Percentiles rank a stretch among this genome's conserved stretches.
These are phyloP conservation scores for Cygnus olor DNA, from an alignment of 2,797 vertebrate genomes.

Conservation along the genomic window DNA sequence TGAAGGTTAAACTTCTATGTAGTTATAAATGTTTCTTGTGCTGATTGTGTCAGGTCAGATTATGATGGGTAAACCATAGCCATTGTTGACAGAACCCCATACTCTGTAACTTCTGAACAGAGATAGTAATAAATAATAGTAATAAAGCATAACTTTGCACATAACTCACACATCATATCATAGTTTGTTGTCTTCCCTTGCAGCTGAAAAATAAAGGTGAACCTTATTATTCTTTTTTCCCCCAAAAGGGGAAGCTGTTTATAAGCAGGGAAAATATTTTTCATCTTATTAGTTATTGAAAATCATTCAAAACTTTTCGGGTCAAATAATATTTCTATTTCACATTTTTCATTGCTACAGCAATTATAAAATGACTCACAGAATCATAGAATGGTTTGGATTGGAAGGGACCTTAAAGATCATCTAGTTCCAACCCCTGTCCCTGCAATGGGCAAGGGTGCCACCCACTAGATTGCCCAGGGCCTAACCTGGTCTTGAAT, in stretches of 20 bases:
- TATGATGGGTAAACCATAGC: background rate
- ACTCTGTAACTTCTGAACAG: background rate
- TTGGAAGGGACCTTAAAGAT: no score
- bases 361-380: background rate
- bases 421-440: no score
- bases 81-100: background rate
- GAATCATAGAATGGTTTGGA: no score
- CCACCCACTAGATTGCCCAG: no score
- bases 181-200: background rate
- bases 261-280: background rate
- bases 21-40: background rate
- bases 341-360: background rate
- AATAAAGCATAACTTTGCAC: background rate
- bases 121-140: background rate
- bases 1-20: background rate
- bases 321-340: background rate
- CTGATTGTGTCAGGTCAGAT: background rate
- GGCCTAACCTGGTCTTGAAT: no score
- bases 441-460: no score
- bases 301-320: background rate
- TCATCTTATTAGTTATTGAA: background rate
- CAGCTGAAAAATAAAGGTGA: background rate
- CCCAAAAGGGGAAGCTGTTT: background rate
- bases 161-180: background rate
- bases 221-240: background rate